phyloP scores from a whole-genome alignment of 2,888 invertebrate species.

The Octodonta nipae region DNA sequence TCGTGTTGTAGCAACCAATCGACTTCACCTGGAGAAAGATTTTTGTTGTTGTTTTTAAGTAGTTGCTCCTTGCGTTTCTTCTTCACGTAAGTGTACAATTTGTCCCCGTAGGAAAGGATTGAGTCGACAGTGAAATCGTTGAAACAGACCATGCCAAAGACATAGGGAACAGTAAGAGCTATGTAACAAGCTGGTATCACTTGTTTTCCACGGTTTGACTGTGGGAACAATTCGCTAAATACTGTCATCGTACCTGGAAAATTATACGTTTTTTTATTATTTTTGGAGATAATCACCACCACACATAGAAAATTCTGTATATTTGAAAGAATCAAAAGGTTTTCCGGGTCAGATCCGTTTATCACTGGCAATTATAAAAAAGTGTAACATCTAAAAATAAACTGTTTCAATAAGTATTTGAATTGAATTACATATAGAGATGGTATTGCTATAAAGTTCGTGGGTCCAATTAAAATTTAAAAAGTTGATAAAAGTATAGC shows the following conservation, averaged over 20 bases:
- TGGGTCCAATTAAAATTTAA: too few species aligned
- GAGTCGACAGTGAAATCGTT: slow-evolving; percentile 44
- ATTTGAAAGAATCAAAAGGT: too few species aligned
- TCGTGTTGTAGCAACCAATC: slow-evolving; percentile 21
- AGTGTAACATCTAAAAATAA: too few species aligned
- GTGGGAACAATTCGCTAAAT: slow-evolving; percentile 25
- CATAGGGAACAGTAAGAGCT: slow-evolving; percentile 44
- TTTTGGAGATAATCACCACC: too few species aligned
- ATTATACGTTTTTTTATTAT: too few species aligned
- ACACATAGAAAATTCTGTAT: too few species aligned
- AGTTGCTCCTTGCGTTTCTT: slow-evolving; percentile 19
- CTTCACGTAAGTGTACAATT: slow-evolving; percentile 41
- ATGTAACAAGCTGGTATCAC: slow-evolving; percentile 44
- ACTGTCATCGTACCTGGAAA: slow-evolving; percentile 24
- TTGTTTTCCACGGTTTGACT: slow-evolving; percentile 33
- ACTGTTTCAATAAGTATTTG: too few species aligned
- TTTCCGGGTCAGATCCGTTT: too few species aligned
- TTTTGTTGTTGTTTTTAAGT: slow-evolving; percentile 7
- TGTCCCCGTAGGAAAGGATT: slow-evolving; percentile 50
- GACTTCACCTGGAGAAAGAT: slow-evolving; percentile 25
- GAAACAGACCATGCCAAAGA: slow-evolving; percentile 46
- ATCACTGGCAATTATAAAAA: too few species aligned
- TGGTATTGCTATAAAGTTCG: too few species aligned
- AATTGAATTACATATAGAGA: too few species aligned
- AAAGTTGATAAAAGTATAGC: too few species aligned